A percentile compares a stretch with the other conserved stretches of the same genome.
Evolutionary conservation across 2,113 vertebrate genomes (phyloP).

Genomic region (Odontesthes bonariensis): DNA sequence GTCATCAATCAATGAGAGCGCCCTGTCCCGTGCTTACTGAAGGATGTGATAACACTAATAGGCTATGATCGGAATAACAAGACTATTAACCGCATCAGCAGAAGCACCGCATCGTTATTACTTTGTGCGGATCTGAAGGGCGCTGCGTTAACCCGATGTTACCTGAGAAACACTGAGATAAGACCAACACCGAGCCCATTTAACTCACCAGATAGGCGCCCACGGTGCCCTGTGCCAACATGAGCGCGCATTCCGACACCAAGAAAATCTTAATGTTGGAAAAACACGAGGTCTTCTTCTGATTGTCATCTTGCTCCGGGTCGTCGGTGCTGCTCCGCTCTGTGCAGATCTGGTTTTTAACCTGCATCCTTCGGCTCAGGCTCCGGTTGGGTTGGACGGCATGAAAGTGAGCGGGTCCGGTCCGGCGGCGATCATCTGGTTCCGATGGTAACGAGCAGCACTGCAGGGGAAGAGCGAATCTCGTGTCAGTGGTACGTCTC

Average conservation of each 20-base stretch:
- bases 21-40: constrained; percentile 23
- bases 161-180: constrained; percentile 5
- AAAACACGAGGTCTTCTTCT: constrained; percentile 91
- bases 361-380: constrained; percentile 85
- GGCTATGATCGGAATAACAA: constrained; percentile 48
- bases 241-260: constrained; percentile 93
- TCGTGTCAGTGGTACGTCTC: constrained; percentile 40
- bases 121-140: constrained; percentile 54
- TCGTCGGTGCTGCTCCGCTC: constrained; percentile 85
- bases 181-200: constrained; percentile 4
- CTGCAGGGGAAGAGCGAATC: constrained; percentile 49
- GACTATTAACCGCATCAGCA: constrained; percentile 48
- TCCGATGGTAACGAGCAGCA: constrained; percentile 44
- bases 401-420: constrained; percentile 61
- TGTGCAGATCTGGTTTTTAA: constrained; percentile 84
- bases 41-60: constrained; percentile 44
- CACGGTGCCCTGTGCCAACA: constrained; percentile 95
- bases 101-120: constrained; percentile 25
- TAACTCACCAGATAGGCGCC: constrained; percentile 95
- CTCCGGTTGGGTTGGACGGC: constrained; percentile 65
- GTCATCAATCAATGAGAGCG: constrained; percentile 55
- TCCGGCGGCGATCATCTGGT: constrained; percentile 70
- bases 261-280: constrained; percentile 95
- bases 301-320: constrained; percentile 85
- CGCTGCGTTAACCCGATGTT: constrained; percentile 51